These are phyloP conservation scores for Andrena dorsata DNA, from an alignment of 2,888 invertebrate species.

Conservation along the genomic window DNA sequence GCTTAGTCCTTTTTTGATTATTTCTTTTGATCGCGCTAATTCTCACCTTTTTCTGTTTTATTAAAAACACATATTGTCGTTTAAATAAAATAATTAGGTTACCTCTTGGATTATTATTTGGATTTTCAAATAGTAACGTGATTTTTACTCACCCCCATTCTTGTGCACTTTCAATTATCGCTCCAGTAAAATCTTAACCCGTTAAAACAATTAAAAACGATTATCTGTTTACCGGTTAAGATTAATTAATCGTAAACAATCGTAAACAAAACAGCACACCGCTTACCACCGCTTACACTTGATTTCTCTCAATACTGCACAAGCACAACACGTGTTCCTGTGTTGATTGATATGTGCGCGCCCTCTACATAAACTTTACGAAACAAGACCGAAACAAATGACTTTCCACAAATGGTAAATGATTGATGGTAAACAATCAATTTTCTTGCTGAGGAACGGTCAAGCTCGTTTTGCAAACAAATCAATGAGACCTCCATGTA, in stretches of 20 bases:
- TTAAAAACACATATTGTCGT: constrained; percentile 47
- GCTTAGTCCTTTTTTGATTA: constrained; percentile 83
- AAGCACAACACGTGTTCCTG: no score
- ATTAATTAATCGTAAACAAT: neutral
- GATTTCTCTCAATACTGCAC: no score
- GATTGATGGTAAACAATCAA: no score
- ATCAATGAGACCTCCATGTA: no score
- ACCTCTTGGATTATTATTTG: constrained; percentile 6
- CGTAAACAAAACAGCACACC: no score
- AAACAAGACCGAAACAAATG: no score
- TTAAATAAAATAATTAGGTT: constrained; percentile 25
- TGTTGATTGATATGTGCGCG: no score
- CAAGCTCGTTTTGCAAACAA: no score
- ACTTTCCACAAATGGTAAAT: no score
- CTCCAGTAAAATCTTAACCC: neutral
- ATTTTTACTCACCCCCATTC: constrained; percentile 49
- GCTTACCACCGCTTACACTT: no score
- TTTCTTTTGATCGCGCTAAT: constrained; percentile 83
- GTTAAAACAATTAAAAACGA: neutral
- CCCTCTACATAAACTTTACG: no score
- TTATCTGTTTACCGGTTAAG: neutral
- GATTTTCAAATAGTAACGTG: neutral
- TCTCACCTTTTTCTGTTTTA: constrained; percentile 86
- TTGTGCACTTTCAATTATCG: constrained; percentile 1
- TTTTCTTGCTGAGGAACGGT: no score